A percentile compares a stretch with the other conserved stretches of the same genome.
These are phyloP conservation scores for Crotalus viridis DNA, from an alignment of 2,113 vertebrate species.

Conservation along the genomic window DNA sequence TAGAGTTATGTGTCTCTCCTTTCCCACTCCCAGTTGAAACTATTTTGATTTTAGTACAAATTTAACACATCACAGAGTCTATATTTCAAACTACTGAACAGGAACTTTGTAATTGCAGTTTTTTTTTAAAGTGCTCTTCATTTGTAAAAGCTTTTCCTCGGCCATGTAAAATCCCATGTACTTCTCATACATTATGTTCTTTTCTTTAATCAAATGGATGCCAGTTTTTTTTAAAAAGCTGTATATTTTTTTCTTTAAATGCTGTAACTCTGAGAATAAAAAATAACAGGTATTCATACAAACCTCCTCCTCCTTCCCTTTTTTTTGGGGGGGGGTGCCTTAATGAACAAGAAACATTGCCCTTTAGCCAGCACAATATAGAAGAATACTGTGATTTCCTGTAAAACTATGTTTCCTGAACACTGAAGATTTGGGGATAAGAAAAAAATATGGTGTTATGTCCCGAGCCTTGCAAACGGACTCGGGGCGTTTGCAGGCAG, in stretches of 20 bases:
- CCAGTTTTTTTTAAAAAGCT: background rate
- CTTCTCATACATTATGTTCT: constrained; percentile 27
- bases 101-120: constrained; percentile 30
- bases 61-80: constrained; percentile 42
- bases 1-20: background rate
- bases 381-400: constrained; percentile 50
- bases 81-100: constrained; percentile 42
- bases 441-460: constrained; percentile 32
- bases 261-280: constrained; percentile 23
- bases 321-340: background rate
- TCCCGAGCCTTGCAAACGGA: too few species aligned
- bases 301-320: constrained; percentile 9
- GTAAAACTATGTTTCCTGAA: constrained; percentile 37
- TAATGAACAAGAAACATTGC: constrained; percentile 21
- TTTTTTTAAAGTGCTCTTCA: background rate
- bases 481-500: too few species aligned
- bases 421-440: constrained; percentile 29
- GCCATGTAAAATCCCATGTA: constrained; percentile 12
- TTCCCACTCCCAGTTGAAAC: constrained; percentile 49
- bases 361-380: background rate
- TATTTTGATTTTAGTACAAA: constrained; percentile 49
- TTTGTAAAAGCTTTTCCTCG: constrained; percentile 8
- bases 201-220: constrained; percentile 43
- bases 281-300: constrained; percentile 34
- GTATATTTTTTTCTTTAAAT: constrained; percentile 39